phyloP scores from a whole-genome alignment of 2,797 vertebrate species.

The Pygocentrus nattereri region DNA sequence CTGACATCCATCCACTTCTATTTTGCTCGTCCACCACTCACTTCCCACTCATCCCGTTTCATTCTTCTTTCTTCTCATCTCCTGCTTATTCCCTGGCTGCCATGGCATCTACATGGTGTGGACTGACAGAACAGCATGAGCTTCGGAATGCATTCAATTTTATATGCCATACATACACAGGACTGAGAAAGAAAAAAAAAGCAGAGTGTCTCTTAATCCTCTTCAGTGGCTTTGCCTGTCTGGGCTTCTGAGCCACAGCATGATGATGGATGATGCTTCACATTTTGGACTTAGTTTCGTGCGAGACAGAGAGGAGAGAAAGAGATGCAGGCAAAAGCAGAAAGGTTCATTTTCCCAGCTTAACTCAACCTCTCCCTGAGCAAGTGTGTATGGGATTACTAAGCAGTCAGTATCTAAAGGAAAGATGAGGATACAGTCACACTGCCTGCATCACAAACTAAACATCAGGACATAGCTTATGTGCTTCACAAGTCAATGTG shows the following conservation, averaged over 20 bases:
- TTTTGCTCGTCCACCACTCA: conserved; percentile 11
- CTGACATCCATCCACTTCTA: conserved; percentile 32
- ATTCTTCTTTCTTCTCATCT: neutral
- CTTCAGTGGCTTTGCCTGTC: neutral
- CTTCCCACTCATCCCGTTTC: neutral
- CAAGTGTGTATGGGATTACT: conserved; percentile 8
- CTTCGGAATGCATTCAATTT: neutral
- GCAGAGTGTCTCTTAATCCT: neutral
- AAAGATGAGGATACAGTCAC: neutral
- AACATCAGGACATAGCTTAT: neutral
- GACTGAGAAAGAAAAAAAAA: neutral
- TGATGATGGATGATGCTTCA: conserved; percentile 9
- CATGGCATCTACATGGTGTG: neutral
- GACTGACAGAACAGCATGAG: neutral
- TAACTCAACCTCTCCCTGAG: neutral
- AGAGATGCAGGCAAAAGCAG: neutral
- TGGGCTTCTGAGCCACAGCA: conserved; percentile 5
- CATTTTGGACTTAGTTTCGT: conserved; percentile 2
- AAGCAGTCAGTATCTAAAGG: neutral
- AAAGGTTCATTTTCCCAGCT: neutral
- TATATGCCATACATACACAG: neutral
- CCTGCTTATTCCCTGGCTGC: neutral
- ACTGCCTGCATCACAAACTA: neutral
- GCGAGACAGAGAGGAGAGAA: neutral
- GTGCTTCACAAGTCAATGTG: neutral